phyloP scores from a whole-genome alignment of 2,797 vertebrate genomes.

The Lindbergichthys nudifrons region DNA sequence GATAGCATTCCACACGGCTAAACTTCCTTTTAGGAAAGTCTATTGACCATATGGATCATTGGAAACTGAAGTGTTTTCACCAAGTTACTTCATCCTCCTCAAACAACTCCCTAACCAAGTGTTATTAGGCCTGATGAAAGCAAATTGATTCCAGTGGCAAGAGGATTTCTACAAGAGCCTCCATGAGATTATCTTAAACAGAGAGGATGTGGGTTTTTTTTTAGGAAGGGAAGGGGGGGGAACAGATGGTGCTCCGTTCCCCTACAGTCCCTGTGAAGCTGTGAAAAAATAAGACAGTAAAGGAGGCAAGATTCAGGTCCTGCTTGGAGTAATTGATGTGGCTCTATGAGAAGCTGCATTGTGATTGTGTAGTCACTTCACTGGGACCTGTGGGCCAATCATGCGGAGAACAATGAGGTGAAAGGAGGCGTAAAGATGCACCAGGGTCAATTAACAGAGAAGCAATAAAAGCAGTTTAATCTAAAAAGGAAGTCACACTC shows the following conservation, averaged over 20 bases:
- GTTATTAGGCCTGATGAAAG: slow-evolving; percentile 77
- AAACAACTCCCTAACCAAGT: slow-evolving; percentile 68
- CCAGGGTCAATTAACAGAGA: slow-evolving; percentile 8
- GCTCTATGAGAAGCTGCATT: slow-evolving; percentile 40
- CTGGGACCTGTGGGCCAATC: neutral
- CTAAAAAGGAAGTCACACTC: too few relatives aligned
- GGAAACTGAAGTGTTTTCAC: slow-evolving; percentile 52
- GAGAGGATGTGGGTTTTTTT: slow-evolving; percentile 10
- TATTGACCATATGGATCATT: slow-evolving; percentile 54
- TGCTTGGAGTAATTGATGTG: slow-evolving; percentile 56
- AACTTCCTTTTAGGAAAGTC: slow-evolving; percentile 14
- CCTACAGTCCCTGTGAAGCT: slow-evolving; percentile 61
- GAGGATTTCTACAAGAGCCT: slow-evolving; percentile 62
- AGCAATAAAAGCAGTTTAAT: too few relatives aligned
- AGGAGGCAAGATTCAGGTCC: slow-evolving; percentile 63
- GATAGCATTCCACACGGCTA: neutral
- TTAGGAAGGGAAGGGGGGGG: neutral
- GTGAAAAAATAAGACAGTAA: slow-evolving; percentile 62
- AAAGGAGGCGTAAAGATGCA: slow-evolving; percentile 22
- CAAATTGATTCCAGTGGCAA: slow-evolving; percentile 75
- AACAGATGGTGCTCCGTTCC: slow-evolving; percentile 69
- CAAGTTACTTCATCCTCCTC: slow-evolving; percentile 52
- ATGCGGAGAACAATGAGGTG: slow-evolving; percentile 18
- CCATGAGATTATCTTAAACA: slow-evolving; percentile 53
- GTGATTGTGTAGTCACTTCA: slow-evolving; percentile 22